Base-by-base conservation (phyloP, 2,113 vertebrate genomes). In the Speoplatyrhinus poulsoni region DNA sequence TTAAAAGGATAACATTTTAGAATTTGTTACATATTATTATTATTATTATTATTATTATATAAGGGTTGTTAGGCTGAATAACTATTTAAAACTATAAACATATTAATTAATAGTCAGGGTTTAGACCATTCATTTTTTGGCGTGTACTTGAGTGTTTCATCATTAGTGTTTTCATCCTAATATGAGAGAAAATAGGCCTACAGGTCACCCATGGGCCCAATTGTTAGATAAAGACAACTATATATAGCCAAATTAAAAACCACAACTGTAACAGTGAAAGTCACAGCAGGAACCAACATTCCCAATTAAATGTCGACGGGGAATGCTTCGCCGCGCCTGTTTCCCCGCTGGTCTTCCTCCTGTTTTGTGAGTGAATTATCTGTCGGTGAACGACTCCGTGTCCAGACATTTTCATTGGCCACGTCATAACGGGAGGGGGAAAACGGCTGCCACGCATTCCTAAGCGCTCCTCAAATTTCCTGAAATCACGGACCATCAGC, bases 391-490 rank as follows among this genome's bases (percentile, higher is more conserved):
- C 60, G 72, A 78, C 65, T 68, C 73, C 72, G 3, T 60, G 65
- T 81, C 54, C 62, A 48, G 66, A 49, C 59, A 4, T 80, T 83
- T 75, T 77, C 58, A 87, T 85, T 86, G 89, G 89, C 76, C 72
- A 71, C 72, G 74, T 77, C 60, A 63, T 48, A 52, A 47, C n/a
- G 46, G 52, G 60, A 70, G 73, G 68, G 36, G 67, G 70, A 62
- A 50, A 83, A 65, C 60, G 78, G 73, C 70, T 57, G 75, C 58
- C 79, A 76, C 75, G 80, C 85, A 92, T 93, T 92, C 91, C 91
- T 91, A 85, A 78, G 85, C 80, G 82, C 89, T 84, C 85, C 87
- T 88, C 86, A 88, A 77, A 90, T 90, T 92, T 91, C 90, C 86
- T 77, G 65, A 76, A 82, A 84, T 65, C 84, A 3, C 82, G 70